Conservation (phyloP, 2,113 vertebrate species). For the Caracal caracal region DNA sequence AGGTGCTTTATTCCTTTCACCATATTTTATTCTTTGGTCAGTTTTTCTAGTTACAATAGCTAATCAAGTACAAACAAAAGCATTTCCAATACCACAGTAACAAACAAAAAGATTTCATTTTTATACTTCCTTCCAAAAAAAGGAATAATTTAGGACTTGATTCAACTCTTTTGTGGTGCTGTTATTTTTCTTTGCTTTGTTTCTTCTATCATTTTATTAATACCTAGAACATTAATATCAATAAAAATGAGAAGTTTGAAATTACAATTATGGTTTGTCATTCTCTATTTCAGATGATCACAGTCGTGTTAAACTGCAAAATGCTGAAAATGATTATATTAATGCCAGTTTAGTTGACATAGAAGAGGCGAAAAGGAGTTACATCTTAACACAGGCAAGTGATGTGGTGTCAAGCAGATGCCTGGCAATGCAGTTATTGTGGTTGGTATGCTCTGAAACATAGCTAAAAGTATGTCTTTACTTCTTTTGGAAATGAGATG, state of each 20-base stretch:
- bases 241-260: constrained; percentile 36
- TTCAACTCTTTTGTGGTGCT: background rate
- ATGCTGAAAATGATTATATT: constrained; percentile 96
- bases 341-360: constrained; percentile 95
- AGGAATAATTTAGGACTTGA: background rate
- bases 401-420: background rate
- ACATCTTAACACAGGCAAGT: constrained; percentile 97
- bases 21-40: background rate
- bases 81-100: background rate
- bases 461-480: background rate
- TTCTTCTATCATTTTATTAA: background rate
- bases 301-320: constrained; percentile 96
- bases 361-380: constrained; percentile 95
- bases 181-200: constrained; percentile 26
- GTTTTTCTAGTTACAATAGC: background rate
- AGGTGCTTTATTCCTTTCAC: background rate
- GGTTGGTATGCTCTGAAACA: constrained; percentile 1
- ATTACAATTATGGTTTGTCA: constrained; percentile 31
- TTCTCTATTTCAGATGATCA: constrained; percentile 92
- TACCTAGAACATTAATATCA: constrained; percentile 24
- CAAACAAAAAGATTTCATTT: background rate
- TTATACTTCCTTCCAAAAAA: background rate
- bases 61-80: background rate
- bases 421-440: background rate
- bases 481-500: constrained; percentile 18